Evolutionary conservation across 2,113 vertebrate species (phyloP).

Genomic region (Lagenorhynchus albirostris): DNA sequence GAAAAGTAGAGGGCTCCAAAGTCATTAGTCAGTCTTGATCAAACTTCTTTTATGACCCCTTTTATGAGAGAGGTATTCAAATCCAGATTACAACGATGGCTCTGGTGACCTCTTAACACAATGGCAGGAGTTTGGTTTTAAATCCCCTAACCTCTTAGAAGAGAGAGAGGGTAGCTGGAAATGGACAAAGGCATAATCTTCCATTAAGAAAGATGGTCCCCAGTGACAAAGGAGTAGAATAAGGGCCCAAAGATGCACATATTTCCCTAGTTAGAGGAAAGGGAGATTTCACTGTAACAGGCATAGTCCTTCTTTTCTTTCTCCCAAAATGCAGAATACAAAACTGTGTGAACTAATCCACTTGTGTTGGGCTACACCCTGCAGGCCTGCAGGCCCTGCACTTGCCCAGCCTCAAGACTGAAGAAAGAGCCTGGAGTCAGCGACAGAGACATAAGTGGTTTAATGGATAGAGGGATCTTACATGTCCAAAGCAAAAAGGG

Average conservation of each 20-base stretch:
- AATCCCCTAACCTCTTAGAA: neutral
- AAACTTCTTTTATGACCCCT: slow-evolving; percentile 24
- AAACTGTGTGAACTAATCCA: neutral
- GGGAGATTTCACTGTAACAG: neutral
- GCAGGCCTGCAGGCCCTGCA: neutral
- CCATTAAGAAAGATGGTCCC: neutral
- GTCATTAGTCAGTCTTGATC: neutral
- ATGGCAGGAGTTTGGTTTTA: neutral
- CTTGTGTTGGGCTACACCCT: neutral
- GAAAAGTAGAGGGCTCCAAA: neutral
- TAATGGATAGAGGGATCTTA: neutral
- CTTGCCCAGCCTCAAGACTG: neutral
- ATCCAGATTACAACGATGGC: neutral
- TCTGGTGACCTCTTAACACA: neutral
- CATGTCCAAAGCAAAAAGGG: neutral
- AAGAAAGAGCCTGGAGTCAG: neutral
- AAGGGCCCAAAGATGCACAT: neutral
- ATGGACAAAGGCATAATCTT: neutral
- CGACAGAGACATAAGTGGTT: neutral
- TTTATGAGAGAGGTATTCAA: slow-evolving; percentile 12
- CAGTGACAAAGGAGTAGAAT: neutral
- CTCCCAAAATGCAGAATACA: neutral
- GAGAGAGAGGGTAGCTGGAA: neutral
- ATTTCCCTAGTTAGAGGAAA: neutral
- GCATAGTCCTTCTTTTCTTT: neutral